Percentiles rank a stretch among this genome's conserved stretches.
Evolutionary conservation across 2,797 vertebrate species (phyloP).

Genomic region (Stomatorhinus walkeri): DNA sequence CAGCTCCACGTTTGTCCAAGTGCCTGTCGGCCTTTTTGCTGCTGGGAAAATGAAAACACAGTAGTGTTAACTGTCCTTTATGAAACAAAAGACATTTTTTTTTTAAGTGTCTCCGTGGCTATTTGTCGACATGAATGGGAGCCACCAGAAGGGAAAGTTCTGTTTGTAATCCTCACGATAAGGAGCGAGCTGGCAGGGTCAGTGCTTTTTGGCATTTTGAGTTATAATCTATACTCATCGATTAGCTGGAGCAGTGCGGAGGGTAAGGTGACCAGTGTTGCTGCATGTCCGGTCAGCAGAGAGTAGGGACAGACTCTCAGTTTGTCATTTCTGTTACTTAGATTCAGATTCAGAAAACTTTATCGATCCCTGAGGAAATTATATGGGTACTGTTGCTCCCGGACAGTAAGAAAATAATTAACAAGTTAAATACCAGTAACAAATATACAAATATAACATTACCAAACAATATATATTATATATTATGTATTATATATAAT

Average conservation of each 20-base stretch:
- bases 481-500: too few relatives aligned
- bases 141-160: not conserved
- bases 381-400: too few relatives aligned
- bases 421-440: too few relatives aligned
- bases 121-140: not conserved
- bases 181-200: not conserved
- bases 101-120: not conserved
- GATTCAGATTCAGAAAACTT: too few relatives aligned
- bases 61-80: slow-evolving; percentile 29
- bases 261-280: not conserved
- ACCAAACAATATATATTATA: too few relatives aligned
- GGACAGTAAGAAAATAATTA: too few relatives aligned
- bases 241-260: not conserved
- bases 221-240: not conserved
- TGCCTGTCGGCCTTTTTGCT: slow-evolving; percentile 20
- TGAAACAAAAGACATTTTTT: slow-evolving; percentile 26
- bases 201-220: not conserved
- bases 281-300: not conserved
- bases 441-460: too few relatives aligned
- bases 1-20: slow-evolving; percentile 28
- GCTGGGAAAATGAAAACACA: slow-evolving; percentile 35
- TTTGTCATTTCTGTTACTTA: not conserved
- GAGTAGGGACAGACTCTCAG: not conserved
- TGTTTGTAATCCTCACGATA: not conserved
- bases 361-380: too few relatives aligned